phyloP scores from a whole-genome alignment of 2,888 invertebrate genomes.

The Chorisops tibialis region DNA sequence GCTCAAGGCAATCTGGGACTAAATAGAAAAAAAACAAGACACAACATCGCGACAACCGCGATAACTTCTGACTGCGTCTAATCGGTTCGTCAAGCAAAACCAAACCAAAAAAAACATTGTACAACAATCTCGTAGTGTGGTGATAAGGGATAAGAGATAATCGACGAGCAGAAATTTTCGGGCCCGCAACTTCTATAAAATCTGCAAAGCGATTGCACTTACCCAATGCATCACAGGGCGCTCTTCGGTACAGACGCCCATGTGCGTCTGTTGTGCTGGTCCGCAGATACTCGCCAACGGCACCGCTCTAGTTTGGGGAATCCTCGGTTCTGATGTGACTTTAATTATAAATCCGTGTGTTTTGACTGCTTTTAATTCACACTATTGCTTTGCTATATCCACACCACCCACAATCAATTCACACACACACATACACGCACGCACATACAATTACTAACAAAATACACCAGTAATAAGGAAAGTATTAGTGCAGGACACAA shows the following conservation, averaged over 20 bases:
- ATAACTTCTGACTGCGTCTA: slow-evolving; percentile 21
- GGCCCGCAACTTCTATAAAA: neutral
- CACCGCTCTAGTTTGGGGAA: slow-evolving; percentile 37
- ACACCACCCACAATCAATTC: neutral
- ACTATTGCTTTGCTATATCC: neutral
- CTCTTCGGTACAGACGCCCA: slow-evolving; percentile 88
- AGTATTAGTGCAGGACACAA: too few species aligned
- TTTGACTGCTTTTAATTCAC: neutral
- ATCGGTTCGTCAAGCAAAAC: neutral
- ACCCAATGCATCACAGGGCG: slow-evolving; percentile 90
- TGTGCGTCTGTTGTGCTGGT: slow-evolving; percentile 61
- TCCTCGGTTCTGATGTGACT: slow-evolving; percentile 7
- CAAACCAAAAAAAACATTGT: neutral
- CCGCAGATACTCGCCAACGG: slow-evolving; percentile 52
- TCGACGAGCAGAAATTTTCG: neutral
- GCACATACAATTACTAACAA: neutral
- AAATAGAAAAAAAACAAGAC: slow-evolving; percentile 7
- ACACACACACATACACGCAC: neutral
- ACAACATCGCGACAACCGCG: slow-evolving; percentile 15
- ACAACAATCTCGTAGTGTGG: neutral
- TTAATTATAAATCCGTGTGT: neutral
- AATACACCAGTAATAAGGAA: neutral
- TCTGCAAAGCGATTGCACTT: slow-evolving; percentile 48
- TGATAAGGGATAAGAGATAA: neutral
- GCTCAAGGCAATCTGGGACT: slow-evolving; percentile 12